Percentiles rank a stretch among this genome's conserved stretches.
Evolutionary conservation across 2,888 invertebrate species (phyloP).

Genomic region (Julus scanicus): DNA sequence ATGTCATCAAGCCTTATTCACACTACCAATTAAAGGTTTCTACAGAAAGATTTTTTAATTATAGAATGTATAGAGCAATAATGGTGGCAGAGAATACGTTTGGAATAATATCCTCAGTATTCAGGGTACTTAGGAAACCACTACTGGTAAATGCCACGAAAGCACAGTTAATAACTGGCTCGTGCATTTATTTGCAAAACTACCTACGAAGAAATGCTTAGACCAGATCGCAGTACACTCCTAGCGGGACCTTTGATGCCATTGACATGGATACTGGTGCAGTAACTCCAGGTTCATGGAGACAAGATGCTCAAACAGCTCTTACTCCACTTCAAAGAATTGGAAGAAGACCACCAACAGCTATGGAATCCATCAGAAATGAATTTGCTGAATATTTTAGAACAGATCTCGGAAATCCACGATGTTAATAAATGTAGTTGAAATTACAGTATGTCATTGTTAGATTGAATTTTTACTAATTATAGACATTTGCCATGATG

Average conservation of each 20-base stretch:
- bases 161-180: not conserved
- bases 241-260: not conserved
- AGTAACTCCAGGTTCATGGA: not conserved
- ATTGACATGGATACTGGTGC: not conserved
- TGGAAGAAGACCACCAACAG: not conserved
- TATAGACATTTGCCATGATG: too few species aligned
- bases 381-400: not conserved
- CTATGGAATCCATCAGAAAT: not conserved
- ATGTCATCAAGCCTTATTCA: not conserved
- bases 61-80: not conserved
- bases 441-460: too few species aligned
- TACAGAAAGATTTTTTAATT: not conserved
- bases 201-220: not conserved
- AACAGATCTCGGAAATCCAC: not conserved
- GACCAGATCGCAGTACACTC: not conserved
- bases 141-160: slow-evolving; percentile 8
- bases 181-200: not conserved
- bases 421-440: too few species aligned
- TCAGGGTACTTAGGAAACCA: not conserved
- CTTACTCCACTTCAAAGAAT: not conserved
- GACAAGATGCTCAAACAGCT: not conserved
- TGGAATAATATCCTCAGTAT: not conserved
- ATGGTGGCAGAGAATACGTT: not conserved
- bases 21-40: not conserved
- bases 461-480: too few species aligned